Percentiles rank a stretch among this genome's conserved stretches.
These are phyloP conservation scores for Sceloporus undulatus DNA, from an alignment of 2,113 vertebrate species.

Conservation along the genomic window DNA sequence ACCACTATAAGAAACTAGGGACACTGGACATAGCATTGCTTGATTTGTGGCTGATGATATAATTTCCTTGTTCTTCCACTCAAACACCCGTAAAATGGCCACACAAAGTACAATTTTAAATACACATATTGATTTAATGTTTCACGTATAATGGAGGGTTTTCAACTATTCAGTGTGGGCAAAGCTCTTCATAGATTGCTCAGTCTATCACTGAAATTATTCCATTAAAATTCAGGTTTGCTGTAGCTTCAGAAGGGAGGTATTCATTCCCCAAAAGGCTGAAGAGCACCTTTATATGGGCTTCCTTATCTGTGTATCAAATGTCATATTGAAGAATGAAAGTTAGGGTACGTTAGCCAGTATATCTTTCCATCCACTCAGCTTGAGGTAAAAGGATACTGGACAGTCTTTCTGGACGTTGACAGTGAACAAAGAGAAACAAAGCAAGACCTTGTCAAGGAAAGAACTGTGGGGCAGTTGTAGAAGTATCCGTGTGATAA, in stretches of 20 bases:
- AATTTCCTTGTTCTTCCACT: not conserved
- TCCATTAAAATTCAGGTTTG: not conserved
- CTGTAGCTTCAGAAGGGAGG: not conserved
- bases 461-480: not conserved
- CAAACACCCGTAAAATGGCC: not conserved
- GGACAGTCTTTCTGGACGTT: slow-evolving; percentile 18
- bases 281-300: not conserved
- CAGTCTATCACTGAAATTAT: slow-evolving; percentile 14
- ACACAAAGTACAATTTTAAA: too few species aligned
- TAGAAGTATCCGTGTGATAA: slow-evolving; percentile 11
- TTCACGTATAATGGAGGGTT: too few species aligned
- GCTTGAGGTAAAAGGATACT: not conserved
- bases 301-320: not conserved
- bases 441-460: slow-evolving; percentile 5
- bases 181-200: slow-evolving; percentile 33
- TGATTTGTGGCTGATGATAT: not conserved
- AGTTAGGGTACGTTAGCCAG: not conserved
- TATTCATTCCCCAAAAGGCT: not conserved
- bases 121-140: too few species aligned
- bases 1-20: not conserved
- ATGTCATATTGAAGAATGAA: not conserved
- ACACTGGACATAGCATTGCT: not conserved
- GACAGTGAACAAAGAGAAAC: slow-evolving; percentile 23
- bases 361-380: not conserved
- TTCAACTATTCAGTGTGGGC: too few species aligned